Base-by-base conservation (phyloP, 2,888 invertebrate genomes). In the Falcaria lacertinaria region DNA sequence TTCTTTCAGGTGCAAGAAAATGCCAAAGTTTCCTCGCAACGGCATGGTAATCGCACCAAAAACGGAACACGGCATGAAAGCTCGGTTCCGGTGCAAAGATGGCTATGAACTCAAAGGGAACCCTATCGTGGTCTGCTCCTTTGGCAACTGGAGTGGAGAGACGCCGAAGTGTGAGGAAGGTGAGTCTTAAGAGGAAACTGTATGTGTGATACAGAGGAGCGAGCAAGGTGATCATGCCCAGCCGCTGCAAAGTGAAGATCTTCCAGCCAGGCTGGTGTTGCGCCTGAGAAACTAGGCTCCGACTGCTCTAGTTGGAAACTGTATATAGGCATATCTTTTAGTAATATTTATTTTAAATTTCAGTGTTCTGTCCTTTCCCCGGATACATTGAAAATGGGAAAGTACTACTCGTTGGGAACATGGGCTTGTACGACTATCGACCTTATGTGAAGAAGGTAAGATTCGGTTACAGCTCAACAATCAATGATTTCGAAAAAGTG, bases 31-130 rank as follows among this genome's bases (percentile, higher is more conserved):
- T 2, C 97, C 99, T 0, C 94, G 95, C 42, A 95, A 98, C 65
- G 98, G 99, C 0, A 96, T 98, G 93, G 97, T 98, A 3, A 94
- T 99, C 44, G 99, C 98, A 0, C 97, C 98, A 0, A 98, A 98
- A 72, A 97, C 97, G n/a, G 96, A 97, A 51, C 99, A 99, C 69
- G 97, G 98, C 0, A 97, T 97, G 95, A 94, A 94, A 68, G 99
- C 99, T 0, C 90, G 95, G 19, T 99, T 97, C 77, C 93, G 95
- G 54, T 99, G 99, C 72, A 95, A 96, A 65, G 98, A 98, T 64
- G 99, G 99, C 0, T 99, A 91, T 72, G 93, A 93, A 47, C 81
- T 98, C n/a, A 91, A 92, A 33, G 97, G 94, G 4, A 92, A 92
- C 6, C 92, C 94, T 0, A 94, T 94, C 33, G 93, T 97, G 2